Evolutionary conservation across 2,113 vertebrate genomes (phyloP), one percentile per base, ranked within the genome.

Genomic region (Oceanites oceanicus): DNA sequence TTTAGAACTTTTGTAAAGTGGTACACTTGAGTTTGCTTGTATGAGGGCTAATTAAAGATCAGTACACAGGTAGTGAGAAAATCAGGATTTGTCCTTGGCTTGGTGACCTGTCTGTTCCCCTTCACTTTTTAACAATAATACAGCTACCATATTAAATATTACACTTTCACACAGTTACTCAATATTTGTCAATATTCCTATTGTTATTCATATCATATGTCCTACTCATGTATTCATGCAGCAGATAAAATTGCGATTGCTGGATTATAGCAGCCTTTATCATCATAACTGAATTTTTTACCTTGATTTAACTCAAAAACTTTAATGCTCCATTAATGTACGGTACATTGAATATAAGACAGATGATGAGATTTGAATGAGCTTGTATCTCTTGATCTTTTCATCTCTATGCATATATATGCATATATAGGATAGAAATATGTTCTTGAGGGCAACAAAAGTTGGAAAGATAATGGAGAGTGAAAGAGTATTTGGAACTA

Each of bases 311-410:
- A 91, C 68, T 85, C 5, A 68, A 91, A 94, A 95, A 47, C 7
- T 36, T 91, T 82, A 87, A 76, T 93, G 36, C 30, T 85, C 36
- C 58, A 76, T 78, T 93, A 91, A 85, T 75, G 19, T 76, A 72
- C 0, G 0, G 58, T 72, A 45, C 70, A 68, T 34, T 94, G 77
- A 40, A 30, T 87, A 53, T 78, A 87, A 91, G 52, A 56, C 16
- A 87, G 68, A 78, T 89, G 30, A 92, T 84, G 76, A 94, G 66
- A 75, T 96, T 93, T 91, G 82, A 91, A 58, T 82, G 66, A 87
- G 42, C 47, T 91, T 11, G 0, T 84, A 20, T 91, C 55, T 91
- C 23, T 91, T 92, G n/a, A 81, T 68, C 66, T 91, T 94, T 93
- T 95, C 11, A 61, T 91, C 84, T 95, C 62, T 87, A 9, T 94